A percentile compares a stretch with the other conserved stretches of the same genome.
These are phyloP conservation scores for Caerostris extrusa DNA, from an alignment of 1,140 invertebrate species.

Conservation along the genomic window DNA sequence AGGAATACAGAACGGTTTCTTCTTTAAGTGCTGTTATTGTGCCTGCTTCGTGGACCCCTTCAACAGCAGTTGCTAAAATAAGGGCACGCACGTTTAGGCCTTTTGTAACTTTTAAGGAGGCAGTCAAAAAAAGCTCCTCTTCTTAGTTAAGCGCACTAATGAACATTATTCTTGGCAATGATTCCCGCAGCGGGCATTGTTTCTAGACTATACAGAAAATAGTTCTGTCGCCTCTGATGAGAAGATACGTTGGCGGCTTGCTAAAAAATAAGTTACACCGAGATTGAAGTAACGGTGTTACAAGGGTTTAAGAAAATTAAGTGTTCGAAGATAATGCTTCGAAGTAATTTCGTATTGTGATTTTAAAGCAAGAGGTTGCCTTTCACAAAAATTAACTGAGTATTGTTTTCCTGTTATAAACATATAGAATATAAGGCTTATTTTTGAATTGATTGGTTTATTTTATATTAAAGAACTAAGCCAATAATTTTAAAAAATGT, in stretches of 20 bases:
- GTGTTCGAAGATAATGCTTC: too few relatives aligned
- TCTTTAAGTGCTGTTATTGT: neutral
- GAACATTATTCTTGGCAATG: conserved; percentile 51
- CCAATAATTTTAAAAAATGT: too few relatives aligned
- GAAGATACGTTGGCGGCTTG: neutral
- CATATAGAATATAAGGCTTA: too few relatives aligned
- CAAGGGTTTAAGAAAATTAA: neutral
- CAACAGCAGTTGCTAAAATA: neutral
- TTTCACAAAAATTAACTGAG: too few relatives aligned
- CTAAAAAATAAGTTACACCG: neutral
- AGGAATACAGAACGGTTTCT: neutral
- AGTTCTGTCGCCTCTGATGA: neutral
- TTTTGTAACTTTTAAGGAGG: neutral
- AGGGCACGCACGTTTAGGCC: neutral
- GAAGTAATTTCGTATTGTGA: too few relatives aligned
- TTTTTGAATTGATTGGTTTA: too few relatives aligned
- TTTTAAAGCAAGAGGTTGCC: too few relatives aligned
- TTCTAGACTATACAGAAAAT: neutral
- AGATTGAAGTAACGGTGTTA: neutral
- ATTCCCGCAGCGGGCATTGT: neutral
- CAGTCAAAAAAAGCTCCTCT: conserved; percentile 5
- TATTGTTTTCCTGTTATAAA: too few relatives aligned
- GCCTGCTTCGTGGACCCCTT: neutral
- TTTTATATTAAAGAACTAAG: too few relatives aligned
- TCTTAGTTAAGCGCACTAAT: conserved; percentile 20